These are phyloP conservation scores for Leptinotarsa undecemlineata DNA, from an alignment of 1,140 invertebrate species.

Conservation along the genomic window DNA sequence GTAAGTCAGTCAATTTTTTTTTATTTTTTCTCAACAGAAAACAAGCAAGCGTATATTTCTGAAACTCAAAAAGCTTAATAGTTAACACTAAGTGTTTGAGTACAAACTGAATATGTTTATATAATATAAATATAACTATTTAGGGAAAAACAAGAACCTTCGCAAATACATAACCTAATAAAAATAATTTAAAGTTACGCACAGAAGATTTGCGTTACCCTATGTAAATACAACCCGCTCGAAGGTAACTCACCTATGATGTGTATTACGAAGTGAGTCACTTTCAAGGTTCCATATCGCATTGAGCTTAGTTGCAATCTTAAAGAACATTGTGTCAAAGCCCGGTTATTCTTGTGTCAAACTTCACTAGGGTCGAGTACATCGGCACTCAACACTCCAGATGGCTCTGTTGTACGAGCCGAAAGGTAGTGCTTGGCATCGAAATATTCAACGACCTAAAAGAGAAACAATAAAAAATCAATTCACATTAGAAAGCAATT, in stretches of 20 bases:
- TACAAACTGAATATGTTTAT: slow-evolving; percentile 6
- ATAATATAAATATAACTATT: neutral
- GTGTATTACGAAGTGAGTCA: neutral
- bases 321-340: neutral
- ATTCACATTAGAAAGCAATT: neutral
- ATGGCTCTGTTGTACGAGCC: slow-evolving; percentile 45
- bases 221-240: neutral
- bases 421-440: slow-evolving; percentile 53
- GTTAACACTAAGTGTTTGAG: neutral
- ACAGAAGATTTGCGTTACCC: neutral
- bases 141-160: neutral
- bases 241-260: neutral
- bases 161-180: neutral
- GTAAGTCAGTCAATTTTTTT: neutral
- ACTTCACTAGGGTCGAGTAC: slow-evolving; percentile 40
- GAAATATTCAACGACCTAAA: slow-evolving; percentile 51
- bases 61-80: neutral
- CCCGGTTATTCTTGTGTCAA: slow-evolving; percentile 29
- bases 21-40: neutral
- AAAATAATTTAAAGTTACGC: neutral
- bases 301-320: neutral
- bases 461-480: slow-evolving; percentile 19
- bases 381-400: slow-evolving; percentile 39
- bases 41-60: no score
- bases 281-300: neutral